Conservation (phyloP, 2,797 vertebrate species). For the Hemitrygon akajei region DNA sequence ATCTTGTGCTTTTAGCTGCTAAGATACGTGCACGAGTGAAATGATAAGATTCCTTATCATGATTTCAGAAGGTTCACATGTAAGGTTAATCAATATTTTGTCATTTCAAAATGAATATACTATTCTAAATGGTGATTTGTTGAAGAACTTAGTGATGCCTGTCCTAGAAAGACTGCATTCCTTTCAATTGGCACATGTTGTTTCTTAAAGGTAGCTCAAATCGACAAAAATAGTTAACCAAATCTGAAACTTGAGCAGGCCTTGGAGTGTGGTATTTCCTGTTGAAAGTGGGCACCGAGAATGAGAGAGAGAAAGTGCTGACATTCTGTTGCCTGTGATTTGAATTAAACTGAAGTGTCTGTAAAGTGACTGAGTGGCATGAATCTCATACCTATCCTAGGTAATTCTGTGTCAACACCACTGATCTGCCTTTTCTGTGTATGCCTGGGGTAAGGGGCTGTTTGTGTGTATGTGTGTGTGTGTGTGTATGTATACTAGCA, state of each 20-base stretch:
- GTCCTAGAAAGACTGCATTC: slow-evolving; percentile 18
- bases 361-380: background rate
- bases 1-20: background rate
- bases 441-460: too few relatives aligned
- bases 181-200: background rate
- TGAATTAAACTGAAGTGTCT: background rate
- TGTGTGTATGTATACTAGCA: background rate
- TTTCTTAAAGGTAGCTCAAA: background rate
- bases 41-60: background rate
- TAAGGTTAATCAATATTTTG: slow-evolving; percentile 28
- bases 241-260: background rate
- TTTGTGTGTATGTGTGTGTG: background rate
- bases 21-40: slow-evolving; percentile 11
- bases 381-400: background rate
- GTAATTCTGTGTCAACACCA: background rate
- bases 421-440: background rate
- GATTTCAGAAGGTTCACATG: background rate
- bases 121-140: slow-evolving; percentile 8
- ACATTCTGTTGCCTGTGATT: background rate
- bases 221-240: background rate
- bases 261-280: background rate
- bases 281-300: background rate
- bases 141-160: slow-evolving; percentile 6
- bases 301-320: background rate
- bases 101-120: slow-evolving; percentile 28